Conservation (phyloP, 1,140 invertebrate species). For the Drosophila punjabiensis region DNA sequence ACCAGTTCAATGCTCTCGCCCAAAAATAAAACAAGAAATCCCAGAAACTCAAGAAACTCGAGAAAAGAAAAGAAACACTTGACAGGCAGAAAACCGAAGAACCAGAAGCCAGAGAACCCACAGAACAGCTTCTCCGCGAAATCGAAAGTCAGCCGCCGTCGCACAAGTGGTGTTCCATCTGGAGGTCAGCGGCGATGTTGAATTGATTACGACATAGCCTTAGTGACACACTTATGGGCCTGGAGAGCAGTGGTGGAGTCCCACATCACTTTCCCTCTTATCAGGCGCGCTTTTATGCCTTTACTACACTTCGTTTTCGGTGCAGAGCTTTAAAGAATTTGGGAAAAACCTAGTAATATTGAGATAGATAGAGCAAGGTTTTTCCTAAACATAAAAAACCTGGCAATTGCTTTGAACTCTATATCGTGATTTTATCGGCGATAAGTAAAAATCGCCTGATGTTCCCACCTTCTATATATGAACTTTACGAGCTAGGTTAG, state of each 20-base stretch:
- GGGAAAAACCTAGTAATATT: slow-evolving; percentile 42
- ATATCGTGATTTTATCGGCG: slow-evolving; percentile 20
- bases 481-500: not conserved
- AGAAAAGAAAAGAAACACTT: slow-evolving; percentile 17
- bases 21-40: slow-evolving; percentile 28
- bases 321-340: slow-evolving; percentile 24
- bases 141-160: slow-evolving; percentile 55
- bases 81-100: slow-evolving; percentile 17
- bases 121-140: slow-evolving; percentile 64
- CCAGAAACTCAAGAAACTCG: not conserved
- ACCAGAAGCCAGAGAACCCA: slow-evolving; percentile 29
- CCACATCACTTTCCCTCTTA: slow-evolving; percentile 8
- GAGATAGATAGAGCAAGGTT: slow-evolving; percentile 8
- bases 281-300: slow-evolving; percentile 37
- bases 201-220: slow-evolving; percentile 53
- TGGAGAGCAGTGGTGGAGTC: slow-evolving; percentile 13
- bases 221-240: slow-evolving; percentile 39
- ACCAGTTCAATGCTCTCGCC: slow-evolving; percentile 55
- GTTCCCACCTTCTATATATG: slow-evolving; percentile 11
- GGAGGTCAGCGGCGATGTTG: slow-evolving; percentile 55
- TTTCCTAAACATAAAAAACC: not conserved
- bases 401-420: not conserved
- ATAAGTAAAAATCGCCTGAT: slow-evolving; percentile 35
- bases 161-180: slow-evolving; percentile 61
- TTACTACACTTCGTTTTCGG: slow-evolving; percentile 25